These are phyloP conservation scores for Raja brachyura DNA, from an alignment of 2,113 vertebrate species.

Conservation along the genomic window DNA sequence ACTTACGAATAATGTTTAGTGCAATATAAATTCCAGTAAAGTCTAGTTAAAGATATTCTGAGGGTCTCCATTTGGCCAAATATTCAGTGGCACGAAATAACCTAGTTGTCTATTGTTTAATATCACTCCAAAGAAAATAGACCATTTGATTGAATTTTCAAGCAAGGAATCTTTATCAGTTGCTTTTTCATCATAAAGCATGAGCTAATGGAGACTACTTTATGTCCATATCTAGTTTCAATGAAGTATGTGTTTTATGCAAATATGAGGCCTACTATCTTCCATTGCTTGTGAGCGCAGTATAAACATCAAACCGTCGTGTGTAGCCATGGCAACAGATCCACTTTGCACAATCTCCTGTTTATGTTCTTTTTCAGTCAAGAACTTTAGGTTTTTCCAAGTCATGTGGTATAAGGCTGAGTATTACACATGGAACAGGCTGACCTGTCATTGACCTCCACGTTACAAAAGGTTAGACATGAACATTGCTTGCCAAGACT, in stretches of 20 bases:
- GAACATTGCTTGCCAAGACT: not conserved
- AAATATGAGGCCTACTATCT: not conserved
- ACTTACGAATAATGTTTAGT: too few species aligned
- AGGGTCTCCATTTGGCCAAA: too few species aligned
- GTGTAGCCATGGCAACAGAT: slow-evolving; percentile 40
- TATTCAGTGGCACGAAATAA: too few species aligned
- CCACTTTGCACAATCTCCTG: slow-evolving; percentile 60
- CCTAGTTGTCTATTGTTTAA: too few species aligned
- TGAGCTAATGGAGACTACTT: not conserved
- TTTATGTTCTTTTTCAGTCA: slow-evolving; percentile 52
- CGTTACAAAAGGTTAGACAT: slow-evolving; percentile 15
- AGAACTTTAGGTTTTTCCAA: slow-evolving; percentile 37
- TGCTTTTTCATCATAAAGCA: not conserved
- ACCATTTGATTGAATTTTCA: too few species aligned
- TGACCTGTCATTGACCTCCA: not conserved
- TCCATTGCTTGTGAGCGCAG: not conserved
- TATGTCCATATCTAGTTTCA: not conserved
- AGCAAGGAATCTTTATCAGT: not conserved
- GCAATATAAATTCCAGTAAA: too few species aligned
- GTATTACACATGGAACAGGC: not conserved
- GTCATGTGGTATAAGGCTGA: slow-evolving; percentile 54
- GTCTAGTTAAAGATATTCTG: too few species aligned
- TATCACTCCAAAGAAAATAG: too few species aligned
- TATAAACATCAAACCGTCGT: slow-evolving; percentile 1
- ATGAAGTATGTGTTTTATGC: not conserved